A percentile compares a stretch with the other conserved stretches of the same genome.
phyloP scores from a whole-genome alignment of 2,797 vertebrate genomes.

The Bovichtus diacanthus region DNA sequence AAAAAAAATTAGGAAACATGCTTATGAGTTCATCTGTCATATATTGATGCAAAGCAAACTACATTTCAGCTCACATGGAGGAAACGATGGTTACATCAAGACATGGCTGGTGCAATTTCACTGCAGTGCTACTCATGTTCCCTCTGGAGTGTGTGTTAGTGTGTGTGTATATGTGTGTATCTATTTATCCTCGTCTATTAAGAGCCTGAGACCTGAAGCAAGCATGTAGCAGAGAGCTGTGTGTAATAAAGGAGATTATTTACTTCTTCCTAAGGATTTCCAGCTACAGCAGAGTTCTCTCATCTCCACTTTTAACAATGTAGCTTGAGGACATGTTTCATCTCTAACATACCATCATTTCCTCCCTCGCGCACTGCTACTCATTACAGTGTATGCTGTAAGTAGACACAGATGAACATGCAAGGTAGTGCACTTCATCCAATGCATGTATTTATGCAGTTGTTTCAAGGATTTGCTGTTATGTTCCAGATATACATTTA shows the following conservation, averaged over 20 bases:
- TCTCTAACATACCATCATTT: constrained; percentile 26
- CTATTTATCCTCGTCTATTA: constrained; percentile 61
- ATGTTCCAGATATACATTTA: neutral
- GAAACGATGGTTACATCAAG: constrained; percentile 61
- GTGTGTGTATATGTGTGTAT: constrained; percentile 14
- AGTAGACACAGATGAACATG: constrained; percentile 27
- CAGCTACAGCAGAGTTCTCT: constrained; percentile 40
- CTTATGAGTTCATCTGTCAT: constrained; percentile 20
- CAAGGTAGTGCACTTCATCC: neutral
- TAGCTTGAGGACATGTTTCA: constrained; percentile 53
- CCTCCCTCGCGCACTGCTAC: constrained; percentile 12
- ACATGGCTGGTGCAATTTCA: constrained; percentile 53
- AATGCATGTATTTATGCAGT: neutral
- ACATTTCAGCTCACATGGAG: constrained; percentile 35
- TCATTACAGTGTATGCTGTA: constrained; percentile 24
- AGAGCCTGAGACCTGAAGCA: constrained; percentile 53
- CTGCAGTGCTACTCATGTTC: constrained; percentile 53
- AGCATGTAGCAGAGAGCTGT: constrained; percentile 35
- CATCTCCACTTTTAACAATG: constrained; percentile 47
- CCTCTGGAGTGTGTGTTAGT: constrained; percentile 23
- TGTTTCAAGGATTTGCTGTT: constrained; percentile 3
- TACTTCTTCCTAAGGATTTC: constrained; percentile 61
- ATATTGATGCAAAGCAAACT: constrained; percentile 44
- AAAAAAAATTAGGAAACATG: constrained; percentile 38
- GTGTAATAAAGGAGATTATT: constrained; percentile 68